Evolutionary conservation across 2,888 invertebrate genomes (phyloP).

Genomic region (Frankliniella intonsa): DNA sequence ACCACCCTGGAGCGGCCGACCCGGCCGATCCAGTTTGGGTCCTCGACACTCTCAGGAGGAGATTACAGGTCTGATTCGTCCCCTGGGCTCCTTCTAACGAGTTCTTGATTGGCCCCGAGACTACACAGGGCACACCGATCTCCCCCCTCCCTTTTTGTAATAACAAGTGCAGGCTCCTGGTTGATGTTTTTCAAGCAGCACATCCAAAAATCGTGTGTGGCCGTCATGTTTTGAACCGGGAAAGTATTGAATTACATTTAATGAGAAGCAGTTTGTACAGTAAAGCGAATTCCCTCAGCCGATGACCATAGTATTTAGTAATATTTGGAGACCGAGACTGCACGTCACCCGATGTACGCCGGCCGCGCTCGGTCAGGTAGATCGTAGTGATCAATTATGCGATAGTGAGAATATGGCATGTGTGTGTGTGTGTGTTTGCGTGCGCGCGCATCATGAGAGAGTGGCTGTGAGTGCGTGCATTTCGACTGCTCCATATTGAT

Average conservation of each 20-base stretch:
- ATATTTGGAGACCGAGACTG: neutral
- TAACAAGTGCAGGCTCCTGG: neutral
- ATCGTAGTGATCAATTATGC: conserved; percentile 14
- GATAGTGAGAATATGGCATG: neutral
- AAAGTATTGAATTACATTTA: too few species aligned
- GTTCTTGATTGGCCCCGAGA: neutral
- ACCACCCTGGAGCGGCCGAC: too few species aligned
- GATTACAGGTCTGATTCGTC: neutral
- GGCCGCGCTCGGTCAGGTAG: neutral
- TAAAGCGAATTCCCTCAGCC: too few species aligned
- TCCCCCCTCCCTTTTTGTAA: neutral
- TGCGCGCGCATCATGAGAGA: neutral
- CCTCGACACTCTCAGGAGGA: neutral
- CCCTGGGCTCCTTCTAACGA: neutral
- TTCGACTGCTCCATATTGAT: conserved; percentile 23
- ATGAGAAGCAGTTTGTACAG: too few species aligned
- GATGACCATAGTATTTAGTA: too few species aligned
- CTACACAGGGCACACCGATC: neutral
- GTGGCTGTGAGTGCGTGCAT: conserved; percentile 1
- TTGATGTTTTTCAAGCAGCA: neutral
- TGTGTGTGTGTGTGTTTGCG: neutral
- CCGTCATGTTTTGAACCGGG: too few species aligned
- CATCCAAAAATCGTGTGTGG: too few species aligned
- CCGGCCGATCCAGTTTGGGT: too few species aligned
- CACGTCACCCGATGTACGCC: neutral